Conservation (phyloP, 2,888 invertebrate species). For the Ceraclea dissimilis region DNA sequence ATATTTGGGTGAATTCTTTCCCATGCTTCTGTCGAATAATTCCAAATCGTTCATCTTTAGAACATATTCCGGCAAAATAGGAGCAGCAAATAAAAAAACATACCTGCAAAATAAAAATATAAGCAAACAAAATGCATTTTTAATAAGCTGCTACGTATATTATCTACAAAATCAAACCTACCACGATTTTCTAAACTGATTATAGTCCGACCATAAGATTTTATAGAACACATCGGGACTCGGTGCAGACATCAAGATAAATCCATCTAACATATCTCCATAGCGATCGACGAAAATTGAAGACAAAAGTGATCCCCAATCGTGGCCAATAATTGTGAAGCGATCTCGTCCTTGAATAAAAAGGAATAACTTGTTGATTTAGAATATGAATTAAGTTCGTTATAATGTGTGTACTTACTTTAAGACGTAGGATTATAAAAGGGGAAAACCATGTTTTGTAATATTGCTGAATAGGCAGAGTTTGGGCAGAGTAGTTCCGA, state of each 20-base stretch:
- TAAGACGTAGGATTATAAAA: too few relatives aligned
- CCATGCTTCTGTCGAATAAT: conserved; percentile 35
- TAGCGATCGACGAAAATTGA: conserved; percentile 46
- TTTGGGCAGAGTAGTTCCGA: too few relatives aligned
- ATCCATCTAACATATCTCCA: conserved; percentile 44
- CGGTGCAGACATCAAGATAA: conserved; percentile 49
- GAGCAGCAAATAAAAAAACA: conserved; percentile 49
- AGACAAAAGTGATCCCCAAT: conserved; percentile 60
- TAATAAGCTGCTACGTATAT: background rate
- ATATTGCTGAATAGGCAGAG: too few relatives aligned
- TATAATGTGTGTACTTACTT: too few relatives aligned
- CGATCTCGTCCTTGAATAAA: conserved; percentile 43
- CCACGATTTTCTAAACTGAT: conserved; percentile 45
- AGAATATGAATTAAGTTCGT: background rate
- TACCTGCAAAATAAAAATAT: conserved; percentile 42
- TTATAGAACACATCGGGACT: conserved; percentile 41
- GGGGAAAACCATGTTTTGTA: too few relatives aligned
- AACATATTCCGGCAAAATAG: conserved; percentile 48
- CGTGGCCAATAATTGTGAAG: conserved; percentile 54
- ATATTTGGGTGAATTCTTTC: background rate
- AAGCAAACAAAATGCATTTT: background rate
- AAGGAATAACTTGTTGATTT: too few relatives aligned
- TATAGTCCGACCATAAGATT: conserved; percentile 35
- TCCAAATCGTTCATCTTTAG: conserved; percentile 40
- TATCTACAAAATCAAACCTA: conserved; percentile 30